Percentiles rank a stretch among this genome's conserved stretches.
Evolutionary conservation across 2,797 vertebrate genomes (phyloP).

Genomic region (Sebastes iracundus): DNA sequence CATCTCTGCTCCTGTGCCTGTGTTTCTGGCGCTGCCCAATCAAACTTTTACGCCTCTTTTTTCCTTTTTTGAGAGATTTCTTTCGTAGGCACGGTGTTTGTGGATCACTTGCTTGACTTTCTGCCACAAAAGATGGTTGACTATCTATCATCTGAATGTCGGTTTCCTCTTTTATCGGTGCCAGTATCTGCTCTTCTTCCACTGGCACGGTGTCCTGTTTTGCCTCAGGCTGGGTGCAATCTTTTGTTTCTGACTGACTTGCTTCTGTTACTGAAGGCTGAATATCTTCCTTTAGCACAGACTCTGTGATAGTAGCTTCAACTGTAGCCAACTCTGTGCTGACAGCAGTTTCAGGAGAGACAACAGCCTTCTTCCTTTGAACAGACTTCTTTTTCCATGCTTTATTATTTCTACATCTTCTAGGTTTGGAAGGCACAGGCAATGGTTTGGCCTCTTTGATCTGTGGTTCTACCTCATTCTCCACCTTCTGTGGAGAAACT

Average conservation of each 20-base stretch:
- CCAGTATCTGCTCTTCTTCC: conserved; percentile 55
- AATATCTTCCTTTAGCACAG: conserved; percentile 44
- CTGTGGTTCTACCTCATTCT: conserved; percentile 63
- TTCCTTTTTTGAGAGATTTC: conserved; percentile 68
- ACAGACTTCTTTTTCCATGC: conserved; percentile 60
- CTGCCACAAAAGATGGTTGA: conserved; percentile 59
- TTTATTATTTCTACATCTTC: conserved; percentile 66
- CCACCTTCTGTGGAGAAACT: conserved; percentile 35
- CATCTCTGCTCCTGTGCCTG: conserved; percentile 68
- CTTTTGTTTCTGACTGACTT: conserved; percentile 36
- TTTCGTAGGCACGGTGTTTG: conserved; percentile 23
- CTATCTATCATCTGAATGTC: conserved; percentile 70
- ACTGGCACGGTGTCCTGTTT: conserved; percentile 48
- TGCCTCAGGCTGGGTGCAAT: conserved; percentile 41
- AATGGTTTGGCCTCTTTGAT: conserved; percentile 63
- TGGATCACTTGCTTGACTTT: conserved; percentile 56
- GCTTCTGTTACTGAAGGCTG: conserved; percentile 40
- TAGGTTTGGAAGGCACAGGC: conserved; percentile 72
- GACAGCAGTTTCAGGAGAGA: conserved; percentile 53
- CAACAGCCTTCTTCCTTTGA: conserved; percentile 68
- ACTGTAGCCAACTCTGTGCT: conserved; percentile 43
- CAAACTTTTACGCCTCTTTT: conserved; percentile 79
- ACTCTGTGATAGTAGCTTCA: conserved; percentile 43
- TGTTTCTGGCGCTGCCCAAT: conserved; percentile 82
- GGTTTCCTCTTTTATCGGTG: conserved; percentile 73